phyloP scores from a whole-genome alignment of 2,797 vertebrate species.

The Falco berigora region DNA sequence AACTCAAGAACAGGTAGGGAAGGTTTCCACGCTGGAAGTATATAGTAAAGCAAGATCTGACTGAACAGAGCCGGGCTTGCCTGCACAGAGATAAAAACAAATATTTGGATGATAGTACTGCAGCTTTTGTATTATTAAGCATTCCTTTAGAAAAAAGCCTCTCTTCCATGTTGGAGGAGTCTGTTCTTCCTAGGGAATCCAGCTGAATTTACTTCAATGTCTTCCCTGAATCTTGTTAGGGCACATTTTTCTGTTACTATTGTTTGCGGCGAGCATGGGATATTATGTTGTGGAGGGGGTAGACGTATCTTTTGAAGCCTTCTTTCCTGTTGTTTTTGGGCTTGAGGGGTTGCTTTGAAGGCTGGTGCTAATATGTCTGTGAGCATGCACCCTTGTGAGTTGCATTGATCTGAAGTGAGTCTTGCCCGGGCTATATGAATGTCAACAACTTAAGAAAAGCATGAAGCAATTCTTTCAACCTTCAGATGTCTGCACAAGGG shows the following conservation, averaged over 20 bases:
- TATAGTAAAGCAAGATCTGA: not conserved
- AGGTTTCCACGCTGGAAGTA: not conserved
- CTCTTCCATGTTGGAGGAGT: not conserved
- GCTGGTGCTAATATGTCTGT: not conserved
- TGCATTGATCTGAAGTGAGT: not conserved
- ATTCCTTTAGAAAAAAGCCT: not conserved
- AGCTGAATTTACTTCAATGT: not conserved
- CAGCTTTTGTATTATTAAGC: constrained; percentile 46
- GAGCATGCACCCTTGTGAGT: not conserved
- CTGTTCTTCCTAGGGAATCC: constrained; percentile 12
- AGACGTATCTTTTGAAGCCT: not conserved
- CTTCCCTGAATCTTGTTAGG: constrained; percentile 1
- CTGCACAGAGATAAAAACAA: constrained; percentile 25
- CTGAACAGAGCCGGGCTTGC: constrained; percentile 7
- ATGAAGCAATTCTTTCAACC: not conserved
- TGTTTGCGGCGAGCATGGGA: not conserved
- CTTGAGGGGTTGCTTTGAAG: constrained; percentile 42
- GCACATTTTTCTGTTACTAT: not conserved
- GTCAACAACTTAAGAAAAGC: not conserved
- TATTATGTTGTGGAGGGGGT: not conserved
- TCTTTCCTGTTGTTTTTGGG: not conserved
- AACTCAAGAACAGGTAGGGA: not conserved
- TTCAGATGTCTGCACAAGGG: not conserved
- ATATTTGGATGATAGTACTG: not conserved
- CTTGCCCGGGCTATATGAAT: not conserved